Conservation (phyloP, 2,888 invertebrate genomes). For the Drosophila nr. fundita region DNA sequence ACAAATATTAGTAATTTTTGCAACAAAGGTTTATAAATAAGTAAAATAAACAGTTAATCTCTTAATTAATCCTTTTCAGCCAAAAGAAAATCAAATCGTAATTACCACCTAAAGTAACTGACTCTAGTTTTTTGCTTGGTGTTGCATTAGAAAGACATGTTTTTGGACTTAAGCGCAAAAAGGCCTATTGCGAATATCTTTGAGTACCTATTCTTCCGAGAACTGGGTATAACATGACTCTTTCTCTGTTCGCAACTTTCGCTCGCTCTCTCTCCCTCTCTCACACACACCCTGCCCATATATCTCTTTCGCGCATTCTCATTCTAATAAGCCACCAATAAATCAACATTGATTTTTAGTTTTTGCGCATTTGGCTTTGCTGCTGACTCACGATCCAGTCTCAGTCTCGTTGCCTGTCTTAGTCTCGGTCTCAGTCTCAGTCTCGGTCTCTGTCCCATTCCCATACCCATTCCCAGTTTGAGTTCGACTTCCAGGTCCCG, state of each 20-base stretch:
- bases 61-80: not conserved
- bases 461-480: constrained; percentile 27
- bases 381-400: constrained; percentile 77
- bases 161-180: constrained; percentile 21
- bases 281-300: constrained; percentile 1
- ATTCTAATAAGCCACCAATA: constrained; percentile 77
- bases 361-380: constrained; percentile 63
- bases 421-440: constrained; percentile 31
- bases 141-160: constrained; percentile 39
- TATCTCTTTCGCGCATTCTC: constrained; percentile 50
- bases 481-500: constrained; percentile 53
- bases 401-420: constrained; percentile 19
- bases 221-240: constrained; percentile 42
- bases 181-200: constrained; percentile 29
- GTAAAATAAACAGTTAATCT: not conserved
- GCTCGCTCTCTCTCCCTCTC: constrained; percentile 5
- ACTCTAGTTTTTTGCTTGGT: constrained; percentile 24
- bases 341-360: constrained; percentile 73
- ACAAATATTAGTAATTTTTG: not conserved
- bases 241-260: constrained; percentile 2
- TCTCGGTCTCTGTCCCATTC: constrained; percentile 14
- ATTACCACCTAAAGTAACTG: not conserved
- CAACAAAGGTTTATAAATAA: not conserved
- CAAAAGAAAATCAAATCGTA: not conserved
- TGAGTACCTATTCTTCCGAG: constrained; percentile 41